Evolutionary conservation across 2,797 vertebrate genomes (phyloP).

Genomic region (Myripristis murdjan): DNA sequence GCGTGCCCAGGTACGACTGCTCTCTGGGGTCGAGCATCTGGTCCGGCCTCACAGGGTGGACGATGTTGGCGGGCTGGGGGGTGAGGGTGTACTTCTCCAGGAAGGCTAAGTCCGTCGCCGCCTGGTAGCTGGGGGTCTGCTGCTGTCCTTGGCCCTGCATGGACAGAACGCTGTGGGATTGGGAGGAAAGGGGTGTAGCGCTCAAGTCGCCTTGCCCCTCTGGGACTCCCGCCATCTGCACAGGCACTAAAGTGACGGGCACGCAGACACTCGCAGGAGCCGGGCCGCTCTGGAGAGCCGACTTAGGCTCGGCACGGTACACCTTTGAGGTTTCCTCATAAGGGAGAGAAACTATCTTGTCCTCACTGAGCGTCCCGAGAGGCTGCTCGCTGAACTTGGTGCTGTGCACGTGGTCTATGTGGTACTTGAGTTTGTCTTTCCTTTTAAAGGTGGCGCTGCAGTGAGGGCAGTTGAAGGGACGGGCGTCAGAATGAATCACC

Average conservation of each 20-base stretch:
- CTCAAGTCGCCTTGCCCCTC: slow-evolving; percentile 70
- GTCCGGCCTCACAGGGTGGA: slow-evolving; percentile 93
- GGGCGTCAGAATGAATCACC: slow-evolving; percentile 98
- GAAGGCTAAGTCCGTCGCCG: slow-evolving; percentile 91
- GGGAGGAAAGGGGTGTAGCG: slow-evolving; percentile 72
- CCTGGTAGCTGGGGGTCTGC: slow-evolving; percentile 86
- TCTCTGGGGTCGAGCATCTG: slow-evolving; percentile 95
- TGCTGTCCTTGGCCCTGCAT: slow-evolving; percentile 79
- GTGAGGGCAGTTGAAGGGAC: slow-evolving; percentile 96
- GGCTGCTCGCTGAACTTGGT: slow-evolving; percentile 85
- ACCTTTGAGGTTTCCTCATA: slow-evolving; percentile 83
- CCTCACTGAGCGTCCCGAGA: slow-evolving; percentile 69
- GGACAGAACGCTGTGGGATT: slow-evolving; percentile 68
- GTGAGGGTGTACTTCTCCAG: slow-evolving; percentile 97
- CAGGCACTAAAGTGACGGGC: slow-evolving; percentile 84
- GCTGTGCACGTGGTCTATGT: slow-evolving; percentile 96
- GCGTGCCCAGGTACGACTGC: slow-evolving; percentile 94
- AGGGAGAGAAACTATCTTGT: slow-evolving; percentile 81
- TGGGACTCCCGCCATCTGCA: slow-evolving; percentile 77
- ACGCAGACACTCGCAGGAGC: slow-evolving; percentile 82
- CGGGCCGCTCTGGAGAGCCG: slow-evolving; percentile 77
- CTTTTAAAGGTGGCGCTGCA: slow-evolving; percentile 97
- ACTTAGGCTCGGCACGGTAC: slow-evolving; percentile 67
- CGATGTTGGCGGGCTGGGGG: slow-evolving; percentile 94
- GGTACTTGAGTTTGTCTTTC: slow-evolving; percentile 98